These are phyloP conservation scores for Trissolcus japonicus DNA, from an alignment of 2,888 invertebrate genomes.

Conservation along the genomic window DNA sequence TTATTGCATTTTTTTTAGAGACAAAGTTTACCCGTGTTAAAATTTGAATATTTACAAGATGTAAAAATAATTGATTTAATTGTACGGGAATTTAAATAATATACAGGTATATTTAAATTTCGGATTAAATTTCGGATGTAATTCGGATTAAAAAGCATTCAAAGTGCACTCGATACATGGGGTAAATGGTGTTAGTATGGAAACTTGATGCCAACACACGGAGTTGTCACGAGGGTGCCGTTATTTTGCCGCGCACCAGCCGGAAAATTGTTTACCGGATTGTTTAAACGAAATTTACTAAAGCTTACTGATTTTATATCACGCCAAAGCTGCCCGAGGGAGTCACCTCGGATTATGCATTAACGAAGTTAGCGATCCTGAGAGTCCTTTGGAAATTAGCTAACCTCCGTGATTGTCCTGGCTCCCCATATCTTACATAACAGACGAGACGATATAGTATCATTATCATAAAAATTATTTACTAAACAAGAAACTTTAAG, in stretches of 20 bases:
- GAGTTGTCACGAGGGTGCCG: conserved; percentile 72
- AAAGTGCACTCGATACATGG: conserved; percentile 58
- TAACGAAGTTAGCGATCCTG: conserved; percentile 72
- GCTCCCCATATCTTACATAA: conserved; percentile 43
- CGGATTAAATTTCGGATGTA: too few relatives aligned
- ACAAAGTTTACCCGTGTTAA: too few relatives aligned
- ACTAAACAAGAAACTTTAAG: conserved; percentile 17
- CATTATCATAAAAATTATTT: conserved; percentile 53
- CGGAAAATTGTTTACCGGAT: conserved; percentile 77
- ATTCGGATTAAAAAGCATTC: conserved; percentile 44
- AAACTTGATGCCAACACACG: conserved; percentile 61
- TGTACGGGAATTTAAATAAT: too few relatives aligned
- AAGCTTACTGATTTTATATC: conserved; percentile 76
- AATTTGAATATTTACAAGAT: too few relatives aligned
- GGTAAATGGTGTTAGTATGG: conserved; percentile 64
- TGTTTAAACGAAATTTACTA: conserved; percentile 77
- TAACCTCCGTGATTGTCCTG: conserved; percentile 65
- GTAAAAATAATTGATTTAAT: too few relatives aligned
- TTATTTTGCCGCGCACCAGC: conserved; percentile 75
- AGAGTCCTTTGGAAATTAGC: conserved; percentile 67
- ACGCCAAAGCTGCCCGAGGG: conserved; percentile 72
- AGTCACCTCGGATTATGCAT: conserved; percentile 73
- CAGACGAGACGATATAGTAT: conserved; percentile 41
- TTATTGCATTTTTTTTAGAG: too few relatives aligned
- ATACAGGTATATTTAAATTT: not conserved